Conservation (phyloP, 2,888 invertebrate genomes). For the Corythucha ciliata region DNA sequence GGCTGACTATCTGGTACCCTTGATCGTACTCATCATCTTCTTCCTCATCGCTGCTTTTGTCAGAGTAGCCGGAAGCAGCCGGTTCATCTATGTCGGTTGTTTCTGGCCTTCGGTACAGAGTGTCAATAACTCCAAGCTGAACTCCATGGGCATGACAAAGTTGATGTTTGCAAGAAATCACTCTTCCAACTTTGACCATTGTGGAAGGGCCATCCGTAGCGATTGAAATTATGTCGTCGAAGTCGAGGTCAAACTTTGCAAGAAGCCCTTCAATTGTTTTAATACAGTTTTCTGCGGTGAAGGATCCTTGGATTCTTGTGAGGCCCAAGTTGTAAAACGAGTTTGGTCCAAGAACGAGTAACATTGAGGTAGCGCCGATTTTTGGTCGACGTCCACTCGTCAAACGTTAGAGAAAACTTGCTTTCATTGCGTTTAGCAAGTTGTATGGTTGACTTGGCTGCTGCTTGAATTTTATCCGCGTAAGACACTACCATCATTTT, state of each 20-base stretch:
- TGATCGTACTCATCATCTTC: constrained; percentile 16
- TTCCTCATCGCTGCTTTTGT: constrained; percentile 1
- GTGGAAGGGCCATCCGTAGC: constrained; percentile 37
- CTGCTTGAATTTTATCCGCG: no score
- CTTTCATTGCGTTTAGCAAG: no score
- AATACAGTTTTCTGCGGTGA: constrained; percentile 33
- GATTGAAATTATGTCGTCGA: constrained; percentile 36
- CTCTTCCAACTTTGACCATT: constrained; percentile 36
- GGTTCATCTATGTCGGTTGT: not conserved
- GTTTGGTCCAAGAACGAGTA: no score
- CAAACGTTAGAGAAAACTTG: no score
- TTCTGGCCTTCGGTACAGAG: constrained; percentile 22
- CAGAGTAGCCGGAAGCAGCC: not conserved
- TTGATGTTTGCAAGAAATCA: constrained; percentile 34
- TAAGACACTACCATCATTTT: no score
- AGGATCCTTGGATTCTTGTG: constrained; percentile 32
- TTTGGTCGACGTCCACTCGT: no score
- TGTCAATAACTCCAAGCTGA: constrained; percentile 33
- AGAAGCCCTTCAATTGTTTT: constrained; percentile 30
- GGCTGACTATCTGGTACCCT: constrained; percentile 4
- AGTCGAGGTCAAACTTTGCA: constrained; percentile 31
- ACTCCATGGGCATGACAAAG: constrained; percentile 32
- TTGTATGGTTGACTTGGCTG: no score
- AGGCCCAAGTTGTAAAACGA: constrained; percentile 29
- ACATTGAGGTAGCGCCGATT: no score